Conservation (phyloP, 2,888 invertebrate species). For the Apotomis capreana region DNA sequence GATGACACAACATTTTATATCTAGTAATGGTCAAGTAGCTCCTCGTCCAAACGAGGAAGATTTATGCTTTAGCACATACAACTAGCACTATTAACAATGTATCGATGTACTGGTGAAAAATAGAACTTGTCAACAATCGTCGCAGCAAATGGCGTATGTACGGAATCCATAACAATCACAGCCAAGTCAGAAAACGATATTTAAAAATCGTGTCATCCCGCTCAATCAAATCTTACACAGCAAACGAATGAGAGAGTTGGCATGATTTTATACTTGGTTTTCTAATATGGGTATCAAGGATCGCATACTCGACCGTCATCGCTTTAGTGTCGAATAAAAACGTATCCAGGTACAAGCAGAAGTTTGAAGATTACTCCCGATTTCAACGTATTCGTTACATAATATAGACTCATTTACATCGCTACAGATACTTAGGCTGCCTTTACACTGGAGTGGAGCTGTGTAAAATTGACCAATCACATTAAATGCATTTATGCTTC, state of each 20-base stretch:
- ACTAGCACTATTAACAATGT: slow-evolving; percentile 18
- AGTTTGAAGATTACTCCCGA: background rate
- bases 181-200: background rate
- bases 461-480: no score
- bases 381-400: background rate
- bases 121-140: slow-evolving; percentile 22
- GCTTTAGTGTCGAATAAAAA: slow-evolving; percentile 8
- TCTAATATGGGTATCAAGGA: background rate
- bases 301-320: background rate
- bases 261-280: background rate
- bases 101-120: slow-evolving; percentile 29
- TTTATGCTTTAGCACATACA: slow-evolving; percentile 13
- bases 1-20: slow-evolving; percentile 12
- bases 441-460: no score
- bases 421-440: background rate
- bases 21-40: slow-evolving; percentile 21
- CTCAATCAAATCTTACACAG: background rate
- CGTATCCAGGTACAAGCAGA: background rate
- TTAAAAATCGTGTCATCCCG: background rate
- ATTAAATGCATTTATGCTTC: no score
- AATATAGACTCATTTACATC: background rate
- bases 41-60: slow-evolving; percentile 2
- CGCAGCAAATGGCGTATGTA: background rate
- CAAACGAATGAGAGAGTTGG: background rate
- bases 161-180: slow-evolving; percentile 1